Percentiles rank a stretch among this genome's conserved stretches.
These are phyloP conservation scores for Oreochromis tanganicae DNA, from an alignment of 2,113 vertebrate species.

Conservation along the genomic window DNA sequence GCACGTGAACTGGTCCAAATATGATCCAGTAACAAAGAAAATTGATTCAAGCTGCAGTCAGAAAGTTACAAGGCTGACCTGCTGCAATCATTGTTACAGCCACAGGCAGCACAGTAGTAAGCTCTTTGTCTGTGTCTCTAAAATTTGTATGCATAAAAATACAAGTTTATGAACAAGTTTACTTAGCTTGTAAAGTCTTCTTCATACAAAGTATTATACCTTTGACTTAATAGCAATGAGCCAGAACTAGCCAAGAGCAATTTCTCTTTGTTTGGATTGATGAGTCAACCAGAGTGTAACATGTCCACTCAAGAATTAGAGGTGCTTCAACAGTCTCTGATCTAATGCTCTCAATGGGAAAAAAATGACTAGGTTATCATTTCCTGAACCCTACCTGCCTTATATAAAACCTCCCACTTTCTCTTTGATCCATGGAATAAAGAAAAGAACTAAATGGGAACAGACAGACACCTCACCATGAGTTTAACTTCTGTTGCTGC, in stretches of 20 bases:
- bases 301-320: neutral
- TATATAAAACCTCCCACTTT: neutral
- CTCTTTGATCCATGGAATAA: neutral
- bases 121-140: neutral
- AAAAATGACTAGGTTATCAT: neutral
- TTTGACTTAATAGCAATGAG: neutral
- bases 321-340: neutral
- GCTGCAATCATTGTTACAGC: neutral
- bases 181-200: neutral
- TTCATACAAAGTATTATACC: neutral
- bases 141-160: neutral
- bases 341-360: neutral
- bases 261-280: neutral
- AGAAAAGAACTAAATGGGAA: neutral
- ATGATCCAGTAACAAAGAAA: neutral
- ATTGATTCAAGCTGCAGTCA: neutral
- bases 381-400: neutral
- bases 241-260: neutral
- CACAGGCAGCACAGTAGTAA: neutral
- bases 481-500: neutral
- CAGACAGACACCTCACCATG: neutral
- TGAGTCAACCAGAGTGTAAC: neutral
- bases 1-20: accelerated
- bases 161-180: neutral
- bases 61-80: neutral